Conservation (phyloP, 2,797 vertebrate genomes). For the Amblyopsis hoosieri region DNA sequence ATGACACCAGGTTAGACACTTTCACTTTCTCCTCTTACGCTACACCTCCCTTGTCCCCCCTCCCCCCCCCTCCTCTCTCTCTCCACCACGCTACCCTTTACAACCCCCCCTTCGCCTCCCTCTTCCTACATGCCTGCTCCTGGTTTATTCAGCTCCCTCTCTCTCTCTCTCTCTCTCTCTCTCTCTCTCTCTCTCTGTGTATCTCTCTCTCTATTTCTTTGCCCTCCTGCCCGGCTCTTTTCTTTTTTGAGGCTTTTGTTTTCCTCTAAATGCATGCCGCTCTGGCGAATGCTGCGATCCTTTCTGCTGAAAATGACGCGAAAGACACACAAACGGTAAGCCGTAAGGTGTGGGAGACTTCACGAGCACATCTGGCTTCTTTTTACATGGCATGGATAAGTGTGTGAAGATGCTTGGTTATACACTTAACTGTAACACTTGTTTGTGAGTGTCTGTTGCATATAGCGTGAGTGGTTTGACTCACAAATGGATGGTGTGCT, state of each 20-base stretch:
- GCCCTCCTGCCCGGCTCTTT: slow-evolving; percentile 60
- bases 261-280: slow-evolving; percentile 64
- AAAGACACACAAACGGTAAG: slow-evolving; percentile 79
- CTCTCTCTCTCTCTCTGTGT: slow-evolving; percentile 50
- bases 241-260: slow-evolving; percentile 63
- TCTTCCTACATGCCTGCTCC: slow-evolving; percentile 47
- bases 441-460: slow-evolving; percentile 60
- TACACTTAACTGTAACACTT: slow-evolving; percentile 46
- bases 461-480: slow-evolving; percentile 29
- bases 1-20: slow-evolving; percentile 90
- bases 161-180: slow-evolving; percentile 14
- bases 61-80: slow-evolving; percentile 37
- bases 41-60: slow-evolving; percentile 35
- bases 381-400: slow-evolving; percentile 38
- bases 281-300: slow-evolving; percentile 66
- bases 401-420: slow-evolving; percentile 44
- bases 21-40: slow-evolving; percentile 65
- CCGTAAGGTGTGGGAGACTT: slow-evolving; percentile 26
- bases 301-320: slow-evolving; percentile 76
- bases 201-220: slow-evolving; percentile 8
- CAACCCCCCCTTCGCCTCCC: slow-evolving; percentile 67
- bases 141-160: slow-evolving; percentile 8
- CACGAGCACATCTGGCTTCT: slow-evolving; percentile 51
- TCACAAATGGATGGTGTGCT: not conserved
- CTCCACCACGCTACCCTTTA: slow-evolving; percentile 14